Evolutionary conservation across 1,140 invertebrate genomes (phyloP).

Genomic region (Drosophila tristis): DNA sequence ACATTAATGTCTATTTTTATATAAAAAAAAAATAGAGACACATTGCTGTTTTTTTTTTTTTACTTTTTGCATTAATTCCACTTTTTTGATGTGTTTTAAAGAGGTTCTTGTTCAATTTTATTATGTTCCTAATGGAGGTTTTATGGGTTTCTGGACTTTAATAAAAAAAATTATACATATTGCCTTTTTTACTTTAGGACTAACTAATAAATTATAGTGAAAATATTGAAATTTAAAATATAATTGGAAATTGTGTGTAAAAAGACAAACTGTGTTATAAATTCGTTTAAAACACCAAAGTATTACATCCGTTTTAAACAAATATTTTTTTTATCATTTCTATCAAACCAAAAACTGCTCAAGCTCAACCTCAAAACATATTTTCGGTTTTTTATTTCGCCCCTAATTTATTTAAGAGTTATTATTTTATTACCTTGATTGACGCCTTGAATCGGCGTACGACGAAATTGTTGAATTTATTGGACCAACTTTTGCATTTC

Average conservation of each 20-base stretch:
- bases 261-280: background rate
- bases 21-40: background rate
- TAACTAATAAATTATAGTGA: background rate
- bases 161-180: too few species aligned
- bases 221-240: background rate
- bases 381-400: too few species aligned
- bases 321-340: background rate
- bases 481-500: constrained; percentile 84
- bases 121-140: constrained; percentile 2
- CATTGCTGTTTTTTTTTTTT: background rate
- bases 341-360: too few species aligned
- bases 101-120: background rate
- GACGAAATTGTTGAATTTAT: constrained; percentile 84
- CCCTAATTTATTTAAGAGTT: too few species aligned
- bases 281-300: background rate
- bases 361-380: too few species aligned
- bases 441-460: constrained; percentile 73
- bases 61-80: background rate
- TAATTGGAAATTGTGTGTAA: background rate
- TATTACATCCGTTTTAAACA: background rate
- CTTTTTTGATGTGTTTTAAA: constrained; percentile 3
- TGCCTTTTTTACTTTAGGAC: background rate
- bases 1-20: constrained; percentile 10
- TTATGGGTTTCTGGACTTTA: constrained; percentile 11
- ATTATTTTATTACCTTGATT: constrained; percentile 71